Percentiles rank a stretch among this genome's conserved stretches.
Evolutionary conservation across 2,113 vertebrate genomes (phyloP).

Genomic region (Eurypyga helias): DNA sequence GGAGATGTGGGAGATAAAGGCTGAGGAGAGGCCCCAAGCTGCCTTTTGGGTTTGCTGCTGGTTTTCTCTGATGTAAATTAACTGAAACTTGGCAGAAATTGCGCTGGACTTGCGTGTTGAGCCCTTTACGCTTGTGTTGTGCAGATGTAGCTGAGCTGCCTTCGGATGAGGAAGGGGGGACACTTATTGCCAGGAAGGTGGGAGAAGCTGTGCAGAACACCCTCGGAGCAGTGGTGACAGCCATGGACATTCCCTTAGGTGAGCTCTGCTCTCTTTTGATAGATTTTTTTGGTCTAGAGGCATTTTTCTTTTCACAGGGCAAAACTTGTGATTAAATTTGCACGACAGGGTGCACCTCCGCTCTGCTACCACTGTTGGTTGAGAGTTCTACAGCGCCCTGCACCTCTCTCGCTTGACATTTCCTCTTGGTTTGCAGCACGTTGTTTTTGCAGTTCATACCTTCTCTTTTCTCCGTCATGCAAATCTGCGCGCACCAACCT

Average conservation of each 20-base stretch:
- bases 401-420: background rate
- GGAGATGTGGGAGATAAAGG: background rate
- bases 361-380: background rate
- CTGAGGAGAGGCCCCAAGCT: background rate
- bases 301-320: background rate
- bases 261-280: constrained; percentile 43
- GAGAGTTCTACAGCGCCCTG: background rate
- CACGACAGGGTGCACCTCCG: background rate
- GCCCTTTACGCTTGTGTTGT: background rate
- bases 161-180: constrained; percentile 92
- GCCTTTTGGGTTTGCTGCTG: background rate
- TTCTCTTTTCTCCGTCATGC: background rate
- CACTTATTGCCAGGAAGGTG: constrained; percentile 94
- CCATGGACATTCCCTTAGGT: constrained; percentile 98
- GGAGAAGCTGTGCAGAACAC: constrained; percentile 98
- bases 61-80: background rate
- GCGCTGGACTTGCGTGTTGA: background rate
- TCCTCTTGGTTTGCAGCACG: background rate
- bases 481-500: background rate
- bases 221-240: constrained; percentile 92
- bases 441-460: background rate
- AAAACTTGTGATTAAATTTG: background rate
- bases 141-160: constrained; percentile 87
- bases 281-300: background rate
- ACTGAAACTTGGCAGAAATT: background rate